Base-by-base conservation (phyloP, 2,797 vertebrate genomes). In the Arrhamphus sclerolepis region DNA sequence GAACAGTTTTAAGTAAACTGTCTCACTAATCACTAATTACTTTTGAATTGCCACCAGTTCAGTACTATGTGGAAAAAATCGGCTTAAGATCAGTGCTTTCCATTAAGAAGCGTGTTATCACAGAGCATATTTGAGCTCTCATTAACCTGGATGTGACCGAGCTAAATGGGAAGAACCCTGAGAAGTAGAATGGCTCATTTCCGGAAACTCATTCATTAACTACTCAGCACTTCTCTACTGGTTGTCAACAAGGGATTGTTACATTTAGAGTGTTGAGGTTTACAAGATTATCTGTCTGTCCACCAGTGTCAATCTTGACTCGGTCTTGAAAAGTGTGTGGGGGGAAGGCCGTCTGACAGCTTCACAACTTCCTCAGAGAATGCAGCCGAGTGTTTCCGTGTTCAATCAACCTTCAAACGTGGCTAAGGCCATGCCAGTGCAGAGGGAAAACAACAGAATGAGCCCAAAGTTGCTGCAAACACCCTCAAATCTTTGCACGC, bases 321-420 rank as follows among this genome's bases (percentile, higher is more conserved):
- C 41, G 1, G 13, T 21, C 42, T 21, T 11, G 42, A 44, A 44
- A 44, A 29, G 39, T 50, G 42, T 41, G 59, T 19, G 43, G 54
- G 40, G 58, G 58, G n/a, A 70, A 56, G 59, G 77, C 47, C 50
- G 59, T 55, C 61, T 60, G 68, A 69, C 72, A 83, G 79, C 83
- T 84, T 89, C 80, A 84, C 77, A 51, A 80, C 87, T 87, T 90
- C 79, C 77, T 83, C 57, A 55, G 75, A 77, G 83, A 83, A 83
- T 75, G 66, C 59, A 70, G 77, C 65, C 70, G 71, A 90, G 89
- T 89, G 88, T 90, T 91, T 92, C 90, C 17, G 56, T 56, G 81
- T 90, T 90, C 85, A 91, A 88, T 90, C 92, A 92, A 93, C 90
- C 91, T 92, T 93, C 91, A 93, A 91, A 88, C 78, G 58, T 74